Percentiles rank a stretch among this genome's conserved stretches.
Evolutionary conservation across 2,888 invertebrate species (phyloP).

Genomic region (Onthophagus sagittarius): DNA sequence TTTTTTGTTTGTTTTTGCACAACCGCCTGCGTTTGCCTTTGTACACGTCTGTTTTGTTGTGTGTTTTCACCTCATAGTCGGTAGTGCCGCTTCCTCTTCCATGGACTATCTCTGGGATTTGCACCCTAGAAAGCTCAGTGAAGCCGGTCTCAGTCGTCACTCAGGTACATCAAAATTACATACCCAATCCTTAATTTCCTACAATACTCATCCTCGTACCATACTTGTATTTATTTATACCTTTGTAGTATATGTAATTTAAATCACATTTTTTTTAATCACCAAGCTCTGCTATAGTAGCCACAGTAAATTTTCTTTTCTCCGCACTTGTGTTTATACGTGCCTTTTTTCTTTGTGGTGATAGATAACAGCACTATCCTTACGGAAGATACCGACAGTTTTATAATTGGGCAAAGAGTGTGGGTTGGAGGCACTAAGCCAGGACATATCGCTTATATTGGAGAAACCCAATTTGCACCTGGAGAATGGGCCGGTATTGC

Average conservation of each 20-base stretch:
- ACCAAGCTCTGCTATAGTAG: background rate
- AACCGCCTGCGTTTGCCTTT: constrained; percentile 11
- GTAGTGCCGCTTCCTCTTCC: constrained; percentile 57
- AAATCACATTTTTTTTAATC: background rate
- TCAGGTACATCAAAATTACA: constrained; percentile 57
- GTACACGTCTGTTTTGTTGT: constrained; percentile 24
- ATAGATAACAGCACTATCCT: constrained; percentile 80
- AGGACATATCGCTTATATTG: constrained; percentile 89
- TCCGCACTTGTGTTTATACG: background rate
- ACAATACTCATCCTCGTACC: constrained; percentile 6
- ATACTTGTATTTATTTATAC: background rate
- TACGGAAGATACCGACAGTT: constrained; percentile 89
- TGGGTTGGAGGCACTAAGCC: constrained; percentile 92
- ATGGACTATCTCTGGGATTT: constrained; percentile 73
- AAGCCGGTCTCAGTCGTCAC: constrained; percentile 70
- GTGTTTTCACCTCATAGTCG: constrained; percentile 32
- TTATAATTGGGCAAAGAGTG: constrained; percentile 91
- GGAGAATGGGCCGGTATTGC: constrained; percentile 99
- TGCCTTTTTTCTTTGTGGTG: constrained; percentile 34
- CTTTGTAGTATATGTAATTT: too few relatives aligned
- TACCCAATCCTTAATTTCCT: background rate
- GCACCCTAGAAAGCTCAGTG: constrained; percentile 69
- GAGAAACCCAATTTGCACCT: constrained; percentile 94
- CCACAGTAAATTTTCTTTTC: background rate
- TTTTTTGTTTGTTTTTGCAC: constrained; percentile 18